Base-by-base conservation (phyloP, 2,113 vertebrate species). In the Alethe diademata region DNA sequence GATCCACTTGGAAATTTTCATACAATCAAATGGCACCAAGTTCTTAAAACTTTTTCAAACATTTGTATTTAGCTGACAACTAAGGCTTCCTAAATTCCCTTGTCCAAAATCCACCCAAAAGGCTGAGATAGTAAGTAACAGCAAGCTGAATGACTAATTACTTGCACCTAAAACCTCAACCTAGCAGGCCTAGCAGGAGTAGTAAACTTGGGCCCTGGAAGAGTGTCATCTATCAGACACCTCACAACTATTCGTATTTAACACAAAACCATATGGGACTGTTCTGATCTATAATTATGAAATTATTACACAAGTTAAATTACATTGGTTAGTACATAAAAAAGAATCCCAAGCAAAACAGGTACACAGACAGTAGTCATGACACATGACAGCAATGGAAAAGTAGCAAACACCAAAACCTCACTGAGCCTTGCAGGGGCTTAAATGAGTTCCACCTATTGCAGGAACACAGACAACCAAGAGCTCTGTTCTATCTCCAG, bases 271-370 rank as follows among this genome's bases (percentile, higher is more conserved):
- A 62, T 11, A 36, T 2, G 8, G 7, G 8, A 72, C 33, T 71
- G 4, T 50, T 50, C 47, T 26, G 0, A 76, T 20, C 20, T 65
- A 11, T 11, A 66, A 57, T 62, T 66, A 79, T 7, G 5, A 25
- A 40, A 73, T 33, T 40, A 75, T 35, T 64, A 38, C 12, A 9
- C 18, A 69, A 33, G 8, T 65, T 65, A 73, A 60, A 69, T 80
- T 0, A 0, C 8, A 8, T 9, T 69, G 26, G 13, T 65, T 69
- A 53, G 4, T 31, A n/a, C 11, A 24, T 31, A 24, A 66, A 38
- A 48, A 54, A 61, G 4, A 89, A 86, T 36, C 19, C 19, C 28
- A 89, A 36, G 19, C 38, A 72, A 66, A 79, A 75, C 16, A 71
- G 31, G 8, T 5, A 58, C 13, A 28, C 4, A 71, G 25, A 79